Conservation (phyloP, 2,888 invertebrate species). For the Eupithecia subumbrata region DNA sequence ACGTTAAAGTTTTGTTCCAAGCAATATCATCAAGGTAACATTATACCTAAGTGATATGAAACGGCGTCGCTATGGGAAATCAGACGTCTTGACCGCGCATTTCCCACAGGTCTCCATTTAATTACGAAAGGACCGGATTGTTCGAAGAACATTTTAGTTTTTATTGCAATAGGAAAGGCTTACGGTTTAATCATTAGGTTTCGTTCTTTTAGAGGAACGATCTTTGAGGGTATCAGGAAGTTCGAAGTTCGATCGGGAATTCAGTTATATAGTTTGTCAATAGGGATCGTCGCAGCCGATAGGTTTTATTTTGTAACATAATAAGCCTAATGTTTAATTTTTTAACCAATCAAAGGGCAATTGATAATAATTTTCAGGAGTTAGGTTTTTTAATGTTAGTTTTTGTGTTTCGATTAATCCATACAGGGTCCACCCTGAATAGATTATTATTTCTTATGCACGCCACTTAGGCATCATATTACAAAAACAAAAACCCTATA, state of each 20-base stretch:
- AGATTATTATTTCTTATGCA: no score
- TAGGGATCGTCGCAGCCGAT: neutral
- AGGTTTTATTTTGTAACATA: neutral
- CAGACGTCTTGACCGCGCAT: conserved; percentile 38
- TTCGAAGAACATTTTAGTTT: conserved; percentile 28
- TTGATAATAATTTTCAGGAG: no score
- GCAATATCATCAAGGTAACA: conserved; percentile 14
- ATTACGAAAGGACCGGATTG: conserved; percentile 29
- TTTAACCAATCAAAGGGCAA: no score
- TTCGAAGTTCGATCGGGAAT: neutral
- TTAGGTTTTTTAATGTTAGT: no score
- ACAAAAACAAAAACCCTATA: no score
- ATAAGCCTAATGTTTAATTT: neutral
- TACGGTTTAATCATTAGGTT: neutral
- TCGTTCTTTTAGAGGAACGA: neutral
- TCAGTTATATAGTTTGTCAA: neutral
- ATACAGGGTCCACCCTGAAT: no score
- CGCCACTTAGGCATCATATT: no score
- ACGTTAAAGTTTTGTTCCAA: neutral
- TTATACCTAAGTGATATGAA: conserved; percentile 21
- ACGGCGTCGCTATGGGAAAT: conserved; percentile 32
- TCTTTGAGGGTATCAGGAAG: neutral
- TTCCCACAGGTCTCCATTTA: conserved; percentile 30
- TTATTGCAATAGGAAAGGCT: conserved; percentile 20
- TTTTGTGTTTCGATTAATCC: no score